phyloP scores from a whole-genome alignment of 2,113 vertebrate species.

The Pelusios castaneus region DNA sequence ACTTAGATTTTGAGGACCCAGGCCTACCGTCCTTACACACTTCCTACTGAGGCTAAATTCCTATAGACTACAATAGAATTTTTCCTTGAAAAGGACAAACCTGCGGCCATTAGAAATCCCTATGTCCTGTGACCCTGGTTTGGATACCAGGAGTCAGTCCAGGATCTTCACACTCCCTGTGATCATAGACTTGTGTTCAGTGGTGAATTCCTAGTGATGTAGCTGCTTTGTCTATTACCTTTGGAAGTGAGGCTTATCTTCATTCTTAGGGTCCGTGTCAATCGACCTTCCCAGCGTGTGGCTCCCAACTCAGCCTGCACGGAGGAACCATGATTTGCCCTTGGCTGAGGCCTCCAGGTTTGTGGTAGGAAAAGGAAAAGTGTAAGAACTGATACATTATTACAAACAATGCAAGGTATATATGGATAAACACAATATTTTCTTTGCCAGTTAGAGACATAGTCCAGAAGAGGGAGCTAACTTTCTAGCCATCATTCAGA shows the following conservation, averaged over 20 bases:
- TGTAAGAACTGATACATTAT: fast-evolving
- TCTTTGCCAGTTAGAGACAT: background rate
- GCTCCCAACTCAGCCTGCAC: background rate
- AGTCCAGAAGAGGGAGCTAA: conserved; percentile 69
- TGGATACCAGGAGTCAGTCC: background rate
- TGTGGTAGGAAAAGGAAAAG: background rate
- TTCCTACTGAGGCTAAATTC: too few species aligned
- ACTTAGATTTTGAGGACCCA: background rate
- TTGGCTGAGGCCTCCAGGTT: background rate
- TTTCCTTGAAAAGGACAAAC: background rate
- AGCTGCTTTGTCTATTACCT: fast-evolving
- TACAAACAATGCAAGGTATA: background rate
- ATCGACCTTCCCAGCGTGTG: background rate
- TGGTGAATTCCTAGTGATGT: background rate
- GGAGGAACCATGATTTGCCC: background rate
- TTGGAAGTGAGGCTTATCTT: background rate
- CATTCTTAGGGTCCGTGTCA: background rate
- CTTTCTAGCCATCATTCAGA: conserved; percentile 24
- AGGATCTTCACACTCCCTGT: background rate
- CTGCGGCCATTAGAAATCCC: background rate
- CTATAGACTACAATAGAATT: background rate
- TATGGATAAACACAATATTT: background rate
- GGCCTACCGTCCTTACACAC: too few species aligned
- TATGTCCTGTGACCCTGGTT: background rate
- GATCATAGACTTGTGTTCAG: background rate